Evolutionary conservation across 2,113 vertebrate genomes (phyloP).

Genomic region (Cricetomys ansorgei): DNA sequence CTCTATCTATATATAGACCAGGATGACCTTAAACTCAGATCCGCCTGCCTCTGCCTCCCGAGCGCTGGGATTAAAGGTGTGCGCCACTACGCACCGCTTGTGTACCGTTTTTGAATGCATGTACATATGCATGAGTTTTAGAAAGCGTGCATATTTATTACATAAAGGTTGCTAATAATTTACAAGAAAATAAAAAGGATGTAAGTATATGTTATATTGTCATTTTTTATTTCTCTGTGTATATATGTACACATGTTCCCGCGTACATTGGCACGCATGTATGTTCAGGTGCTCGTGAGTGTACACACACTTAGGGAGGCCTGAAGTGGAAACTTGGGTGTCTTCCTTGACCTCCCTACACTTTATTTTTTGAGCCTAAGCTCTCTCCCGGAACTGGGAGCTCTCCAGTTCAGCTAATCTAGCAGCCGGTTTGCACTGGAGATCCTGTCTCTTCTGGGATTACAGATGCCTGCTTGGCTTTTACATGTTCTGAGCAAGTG

Average conservation of each 20-base stretch:
- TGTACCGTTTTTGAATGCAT: not conserved
- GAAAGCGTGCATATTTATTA: conserved; percentile 36
- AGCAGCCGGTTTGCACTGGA: not conserved
- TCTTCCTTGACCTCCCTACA: not conserved
- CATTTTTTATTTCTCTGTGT: not conserved
- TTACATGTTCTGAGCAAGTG: not conserved
- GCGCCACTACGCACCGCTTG: too few relatives aligned
- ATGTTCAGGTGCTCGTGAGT: not conserved
- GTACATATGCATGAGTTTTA: not conserved
- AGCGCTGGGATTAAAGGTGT: too few relatives aligned
- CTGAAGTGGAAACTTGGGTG: not conserved
- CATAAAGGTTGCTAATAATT: conserved; percentile 18
- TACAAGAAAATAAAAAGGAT: not conserved
- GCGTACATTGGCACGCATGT: not conserved
- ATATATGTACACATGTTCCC: not conserved
- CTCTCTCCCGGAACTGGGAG: not conserved
- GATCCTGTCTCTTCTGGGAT: not conserved
- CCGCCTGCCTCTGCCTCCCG: too few relatives aligned
- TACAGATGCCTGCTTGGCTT: not conserved
- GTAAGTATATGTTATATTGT: not conserved
- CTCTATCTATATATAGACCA: too few relatives aligned
- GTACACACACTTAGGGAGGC: not conserved
- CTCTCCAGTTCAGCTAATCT: not conserved
- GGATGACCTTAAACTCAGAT: too few relatives aligned
- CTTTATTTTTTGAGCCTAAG: not conserved